Conservation (phyloP, 1,140 invertebrate genomes). For the Acromyrmex echinatior region DNA sequence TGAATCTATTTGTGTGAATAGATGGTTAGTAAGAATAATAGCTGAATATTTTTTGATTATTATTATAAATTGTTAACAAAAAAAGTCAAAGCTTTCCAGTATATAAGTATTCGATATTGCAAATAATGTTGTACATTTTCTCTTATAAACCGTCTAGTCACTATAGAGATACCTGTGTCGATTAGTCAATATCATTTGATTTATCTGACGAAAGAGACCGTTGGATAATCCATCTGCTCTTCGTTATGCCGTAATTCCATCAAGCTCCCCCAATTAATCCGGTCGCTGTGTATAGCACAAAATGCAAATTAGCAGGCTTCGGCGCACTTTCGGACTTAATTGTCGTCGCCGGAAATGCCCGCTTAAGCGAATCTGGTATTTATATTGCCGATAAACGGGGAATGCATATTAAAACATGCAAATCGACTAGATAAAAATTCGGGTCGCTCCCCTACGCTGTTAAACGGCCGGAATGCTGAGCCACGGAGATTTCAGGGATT, state of each 20-base stretch:
- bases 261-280: slow-evolving; percentile 61
- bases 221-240: slow-evolving; percentile 55
- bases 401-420: slow-evolving; percentile 79
- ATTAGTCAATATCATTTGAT: slow-evolving; percentile 49
- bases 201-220: slow-evolving; percentile 41
- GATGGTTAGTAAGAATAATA: not conserved
- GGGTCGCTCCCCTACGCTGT: slow-evolving; percentile 59
- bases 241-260: slow-evolving; percentile 63
- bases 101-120: not conserved
- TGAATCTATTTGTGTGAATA: not conserved
- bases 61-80: not conserved
- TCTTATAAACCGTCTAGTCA: slow-evolving; percentile 9
- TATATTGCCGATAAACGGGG: slow-evolving; percentile 77
- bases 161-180: slow-evolving; percentile 4
- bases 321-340: slow-evolving; percentile 75
- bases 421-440: slow-evolving; percentile 73
- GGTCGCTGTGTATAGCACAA: slow-evolving; percentile 49
- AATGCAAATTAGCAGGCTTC: slow-evolving; percentile 73
- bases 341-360: slow-evolving; percentile 71
- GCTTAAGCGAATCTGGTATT: slow-evolving; percentile 77
- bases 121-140: not conserved
- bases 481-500: slow-evolving; percentile 71
- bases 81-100: not conserved
- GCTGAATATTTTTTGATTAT: not conserved
- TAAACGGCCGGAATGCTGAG: slow-evolving; percentile 65